Conservation (phyloP, 2,888 invertebrate genomes). For the Balanococcus diminutus region DNA sequence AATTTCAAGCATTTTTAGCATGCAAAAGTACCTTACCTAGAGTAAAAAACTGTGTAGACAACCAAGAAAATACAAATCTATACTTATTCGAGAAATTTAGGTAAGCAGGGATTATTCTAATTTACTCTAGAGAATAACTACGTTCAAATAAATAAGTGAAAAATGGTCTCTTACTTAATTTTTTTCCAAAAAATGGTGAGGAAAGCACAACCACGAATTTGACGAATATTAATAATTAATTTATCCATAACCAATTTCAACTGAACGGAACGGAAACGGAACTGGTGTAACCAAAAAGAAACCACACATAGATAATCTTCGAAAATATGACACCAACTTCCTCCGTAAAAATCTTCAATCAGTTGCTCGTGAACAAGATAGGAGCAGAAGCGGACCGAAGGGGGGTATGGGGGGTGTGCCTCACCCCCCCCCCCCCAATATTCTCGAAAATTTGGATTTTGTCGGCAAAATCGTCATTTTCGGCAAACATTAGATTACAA, state of each 20-base stretch:
- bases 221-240: not conserved
- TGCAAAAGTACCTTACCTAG: not conserved
- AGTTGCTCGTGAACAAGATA: not conserved
- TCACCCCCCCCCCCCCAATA: too few relatives aligned
- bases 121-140: not conserved
- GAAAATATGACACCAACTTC: conserved; percentile 47
- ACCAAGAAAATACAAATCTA: not conserved
- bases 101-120: not conserved
- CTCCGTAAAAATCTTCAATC: too few relatives aligned
- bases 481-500: too few relatives aligned
- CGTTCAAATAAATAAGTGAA: not conserved
- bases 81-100: not conserved
- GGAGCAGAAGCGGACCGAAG: too few relatives aligned
- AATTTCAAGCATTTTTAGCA: not conserved
- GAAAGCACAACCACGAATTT: not conserved
- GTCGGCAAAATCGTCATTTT: too few relatives aligned
- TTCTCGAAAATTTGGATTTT: too few relatives aligned
- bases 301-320: conserved; percentile 51
- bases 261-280: too few relatives aligned
- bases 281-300: conserved; percentile 6
- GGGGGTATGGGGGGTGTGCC: too few relatives aligned
- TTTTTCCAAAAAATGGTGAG: not conserved
- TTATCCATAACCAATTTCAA: not conserved
- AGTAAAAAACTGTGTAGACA: not conserved
- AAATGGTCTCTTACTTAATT: not conserved